These are phyloP conservation scores for Diplazon laetatorius DNA, from an alignment of 2,888 invertebrate species.

Conservation along the genomic window DNA sequence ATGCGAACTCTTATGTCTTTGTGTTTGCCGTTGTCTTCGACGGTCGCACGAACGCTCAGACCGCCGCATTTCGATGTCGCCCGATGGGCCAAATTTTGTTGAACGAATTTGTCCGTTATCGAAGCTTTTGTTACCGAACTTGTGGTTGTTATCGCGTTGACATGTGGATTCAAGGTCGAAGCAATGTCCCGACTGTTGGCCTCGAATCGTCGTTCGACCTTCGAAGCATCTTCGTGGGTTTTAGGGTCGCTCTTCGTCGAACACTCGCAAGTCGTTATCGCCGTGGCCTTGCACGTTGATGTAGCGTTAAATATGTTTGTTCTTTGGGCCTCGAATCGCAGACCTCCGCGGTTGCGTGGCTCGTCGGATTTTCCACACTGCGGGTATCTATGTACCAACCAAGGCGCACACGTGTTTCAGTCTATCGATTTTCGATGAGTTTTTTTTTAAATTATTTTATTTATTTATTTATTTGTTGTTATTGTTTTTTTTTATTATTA, in stretches of 20 bases:
- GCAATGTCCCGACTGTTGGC: conserved; percentile 31
- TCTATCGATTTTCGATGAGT: conserved; percentile 16
- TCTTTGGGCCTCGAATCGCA: conserved; percentile 60
- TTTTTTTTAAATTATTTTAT: conserved; percentile 25
- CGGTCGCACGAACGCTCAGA: conserved; percentile 54
- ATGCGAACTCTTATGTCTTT: conserved; percentile 61
- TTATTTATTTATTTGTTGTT: conserved; percentile 10
- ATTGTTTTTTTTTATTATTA: conserved; percentile 14
- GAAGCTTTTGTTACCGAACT: conserved; percentile 26
- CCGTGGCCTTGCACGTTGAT: conserved; percentile 53
- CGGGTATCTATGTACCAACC: conserved; percentile 68
- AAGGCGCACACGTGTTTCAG: conserved; percentile 57
- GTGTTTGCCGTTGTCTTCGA: conserved; percentile 56
- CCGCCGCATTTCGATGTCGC: conserved; percentile 29
- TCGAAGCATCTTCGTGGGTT: conserved; percentile 59
- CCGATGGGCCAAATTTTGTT: conserved; percentile 20
- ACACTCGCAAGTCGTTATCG: conserved; percentile 61
- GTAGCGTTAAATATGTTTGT: conserved; percentile 63
- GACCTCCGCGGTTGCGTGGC: conserved; percentile 42
- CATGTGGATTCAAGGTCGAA: conserved; percentile 55
- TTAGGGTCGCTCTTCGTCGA: conserved; percentile 61
- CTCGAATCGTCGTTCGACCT: conserved; percentile 1
- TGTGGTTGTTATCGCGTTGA: conserved; percentile 22
- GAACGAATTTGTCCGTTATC: background rate
- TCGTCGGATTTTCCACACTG: conserved; percentile 62